Evolutionary conservation across 92 coral and sea anemone genomes (phyloP), one percentile per base, ranked within the genome.

Genomic region (Phenganax stokvisi): DNA sequence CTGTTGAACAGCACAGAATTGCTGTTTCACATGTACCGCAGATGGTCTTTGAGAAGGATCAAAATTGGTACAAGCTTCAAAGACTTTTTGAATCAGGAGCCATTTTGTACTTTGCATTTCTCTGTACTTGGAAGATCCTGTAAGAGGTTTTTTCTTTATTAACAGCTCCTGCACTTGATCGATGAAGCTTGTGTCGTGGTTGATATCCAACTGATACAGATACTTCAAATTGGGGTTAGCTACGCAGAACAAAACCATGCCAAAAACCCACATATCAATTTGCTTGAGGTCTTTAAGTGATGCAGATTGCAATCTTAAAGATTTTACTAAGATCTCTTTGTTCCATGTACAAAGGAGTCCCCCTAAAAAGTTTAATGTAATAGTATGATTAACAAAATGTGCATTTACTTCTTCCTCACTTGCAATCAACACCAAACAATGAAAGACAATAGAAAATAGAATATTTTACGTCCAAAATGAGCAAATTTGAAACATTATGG

Each of bases 31-130:
- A 20, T 2, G 17, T 25, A 3, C 5, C 2, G 70, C 17, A 13
- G 70, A 12, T 64, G 70, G 70, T 64, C 70, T 64, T 64, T 64
- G 70, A 64, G 70, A 64, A 64, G 70, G 70, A 64, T 64, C 70
- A 64, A 64, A 64, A 7, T 25, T 64, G 29, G 70, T 64, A 64
- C 27, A 64, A 64, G 70, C 70, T 64, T 64, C 70, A 64, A 64
- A 64, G 10, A 20, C 70, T 64, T 64, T 64, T 12, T 64, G 70
- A 12, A 64, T 64, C 20, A 2, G 29, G 10, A 64, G 70, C 70
- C 70, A 64, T 64, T 64, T 64, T 20, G 70, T 64, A 20, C 25
- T 64, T 64, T 25, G 70, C 70, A 64, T 64, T 20, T 64, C 70
- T 12, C 29, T 64, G 70, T 64, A 64, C 70, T 64, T 64, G 70